Base-by-base conservation (phyloP, 2,888 invertebrate species). In the Sesamia inferens region DNA sequence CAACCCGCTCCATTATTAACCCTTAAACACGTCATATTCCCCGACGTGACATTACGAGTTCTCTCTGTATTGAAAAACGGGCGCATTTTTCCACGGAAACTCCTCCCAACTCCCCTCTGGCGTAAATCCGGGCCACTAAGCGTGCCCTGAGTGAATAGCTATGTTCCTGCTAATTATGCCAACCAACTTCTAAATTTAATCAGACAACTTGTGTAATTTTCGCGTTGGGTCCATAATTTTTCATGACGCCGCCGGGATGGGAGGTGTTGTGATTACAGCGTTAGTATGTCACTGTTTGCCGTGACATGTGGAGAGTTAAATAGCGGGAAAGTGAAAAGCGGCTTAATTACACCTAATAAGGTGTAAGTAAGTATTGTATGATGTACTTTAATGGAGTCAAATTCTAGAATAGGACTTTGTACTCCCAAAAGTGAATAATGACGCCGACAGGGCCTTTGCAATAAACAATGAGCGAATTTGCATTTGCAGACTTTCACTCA, bases 151-250 rank as follows among this genome's bases (percentile, higher is more conserved):
- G 96, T 96, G 96, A 95, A 96, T 94, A 94, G 94, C 94, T 91
- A 94, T 96, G 96, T 96, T 89, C 90, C 85, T 87, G 85, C 93
- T 96, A 96, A 96, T 96, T 96, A 96, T 93, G 69, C 79, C 86
- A 81, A 76, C 89, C 92, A 96, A 96, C 95, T 96, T 96, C 93
- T 93, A 95, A 95, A 96, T 96, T 96, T 96, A 96, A 96, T 95
- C 94, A 96, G 92, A 91, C 93, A 95, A 96, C 90, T 96, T 95
- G 88, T 88, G 91, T 92, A 93, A 95, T 94, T 94, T 92, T 90
- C 93, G 88, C 89, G 83, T 79, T 83, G 89, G 89, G 92, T 91
- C 91, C 92, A 93, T 95, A 93, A 95, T 94, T 95, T 95, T 95
- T 95, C 94, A 94, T 93, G 93, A 93, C 76, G 76, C 84, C 84